Conservation (phyloP, 2,113 vertebrate genomes). For the Salvelinus alpinus region DNA sequence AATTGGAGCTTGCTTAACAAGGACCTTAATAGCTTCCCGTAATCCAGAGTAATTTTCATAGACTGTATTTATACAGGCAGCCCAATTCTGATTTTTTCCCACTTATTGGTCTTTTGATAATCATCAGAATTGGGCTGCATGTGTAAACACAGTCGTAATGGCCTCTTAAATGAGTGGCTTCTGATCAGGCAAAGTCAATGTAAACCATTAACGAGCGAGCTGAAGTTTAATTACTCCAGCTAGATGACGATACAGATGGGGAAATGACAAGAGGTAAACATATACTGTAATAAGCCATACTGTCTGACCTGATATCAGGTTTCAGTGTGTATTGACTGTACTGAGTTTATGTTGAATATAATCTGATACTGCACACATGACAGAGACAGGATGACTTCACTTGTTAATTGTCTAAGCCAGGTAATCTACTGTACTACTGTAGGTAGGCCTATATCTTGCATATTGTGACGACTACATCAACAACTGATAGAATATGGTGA, state of each 20-base stretch:
- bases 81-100: too few species aligned
- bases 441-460: too few species aligned
- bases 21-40: constrained; percentile 46
- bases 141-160: constrained; percentile 25
- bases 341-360: too few species aligned
- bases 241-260: constrained; percentile 37
- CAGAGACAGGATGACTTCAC: too few species aligned
- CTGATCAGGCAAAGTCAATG: constrained; percentile 36
- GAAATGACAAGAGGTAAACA: constrained; percentile 23
- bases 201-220: constrained; percentile 26
- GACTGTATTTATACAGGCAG: too few species aligned
- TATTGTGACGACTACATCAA: background rate
- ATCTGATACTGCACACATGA: too few species aligned
- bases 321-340: background rate
- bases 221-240: constrained; percentile 52
- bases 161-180: constrained; percentile 44
- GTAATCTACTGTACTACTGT: too few species aligned
- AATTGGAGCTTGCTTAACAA: constrained; percentile 36
- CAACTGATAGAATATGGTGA: background rate
- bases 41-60: constrained; percentile 51
- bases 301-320: background rate
- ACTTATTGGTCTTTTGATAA: too few species aligned
- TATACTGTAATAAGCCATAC: constrained; percentile 6
- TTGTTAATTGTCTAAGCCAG: too few species aligned
- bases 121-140: too few species aligned